phyloP scores from a whole-genome alignment of 2,888 invertebrate genomes.

The Lithodes maja region DNA sequence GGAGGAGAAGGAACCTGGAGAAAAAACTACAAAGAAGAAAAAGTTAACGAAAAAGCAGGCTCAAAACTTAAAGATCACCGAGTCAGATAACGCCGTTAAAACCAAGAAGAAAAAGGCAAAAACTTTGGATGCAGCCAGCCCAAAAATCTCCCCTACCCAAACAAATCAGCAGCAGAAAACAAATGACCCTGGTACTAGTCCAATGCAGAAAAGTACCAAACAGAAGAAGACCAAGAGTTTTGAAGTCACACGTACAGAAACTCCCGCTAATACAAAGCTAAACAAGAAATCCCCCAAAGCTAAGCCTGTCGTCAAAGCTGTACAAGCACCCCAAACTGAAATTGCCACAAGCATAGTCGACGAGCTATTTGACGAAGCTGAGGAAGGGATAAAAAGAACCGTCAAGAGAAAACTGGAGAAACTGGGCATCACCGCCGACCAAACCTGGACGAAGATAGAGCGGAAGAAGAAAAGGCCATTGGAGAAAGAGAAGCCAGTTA shows the following conservation, averaged over 20 bases:
- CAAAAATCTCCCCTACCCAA: no score
- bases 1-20: no score
- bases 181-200: not conserved
- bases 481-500: conserved; percentile 74
- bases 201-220: no score
- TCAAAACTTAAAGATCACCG: not conserved
- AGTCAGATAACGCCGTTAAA: not conserved
- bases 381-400: conserved; percentile 76
- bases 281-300: no score
- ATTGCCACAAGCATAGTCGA: conserved; percentile 71
- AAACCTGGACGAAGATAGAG: conserved; percentile 73
- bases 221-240: no score
- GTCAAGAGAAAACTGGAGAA: conserved; percentile 73
- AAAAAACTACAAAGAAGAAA: not conserved
- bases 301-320: not conserved
- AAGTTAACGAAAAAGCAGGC: not conserved
- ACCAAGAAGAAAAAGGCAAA: not conserved
- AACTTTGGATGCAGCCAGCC: not conserved
- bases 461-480: conserved; percentile 68
- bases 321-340: conserved; percentile 51
- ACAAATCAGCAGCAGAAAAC: not conserved
- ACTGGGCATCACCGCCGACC: conserved; percentile 74
- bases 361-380: conserved; percentile 74
- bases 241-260: no score
- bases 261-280: not conserved